A percentile compares a stretch with the other conserved stretches of the same genome.
Evolutionary conservation across 2,888 invertebrate species (phyloP).

Genomic region (Coelopa pilipes): DNA sequence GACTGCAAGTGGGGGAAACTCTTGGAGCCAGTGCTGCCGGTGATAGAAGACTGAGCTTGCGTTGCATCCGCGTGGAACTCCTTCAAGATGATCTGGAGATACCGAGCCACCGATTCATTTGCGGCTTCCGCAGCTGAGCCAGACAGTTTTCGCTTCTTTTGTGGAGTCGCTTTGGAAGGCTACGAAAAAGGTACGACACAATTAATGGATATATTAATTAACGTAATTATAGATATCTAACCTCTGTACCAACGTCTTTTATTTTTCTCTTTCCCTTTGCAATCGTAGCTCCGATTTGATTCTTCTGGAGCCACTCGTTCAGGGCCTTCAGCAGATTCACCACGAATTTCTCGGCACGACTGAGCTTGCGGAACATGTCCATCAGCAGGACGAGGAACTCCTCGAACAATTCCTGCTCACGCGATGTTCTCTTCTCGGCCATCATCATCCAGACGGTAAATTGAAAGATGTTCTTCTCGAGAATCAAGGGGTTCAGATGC

Average conservation of each 20-base stretch:
- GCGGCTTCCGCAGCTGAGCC: not conserved
- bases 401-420: conserved; percentile 52
- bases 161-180: not conserved
- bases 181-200: not conserved
- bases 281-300: conserved; percentile 37
- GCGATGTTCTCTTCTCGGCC: conserved; percentile 47
- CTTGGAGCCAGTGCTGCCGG: not conserved
- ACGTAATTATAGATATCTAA: not conserved
- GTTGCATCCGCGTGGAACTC: conserved; percentile 43
- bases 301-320: conserved; percentile 51
- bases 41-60: not conserved
- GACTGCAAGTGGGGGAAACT: conserved; percentile 49
- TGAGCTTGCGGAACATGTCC: conserved; percentile 63
- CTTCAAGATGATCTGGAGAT: conserved; percentile 48
- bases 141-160: conserved; percentile 16
- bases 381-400: conserved; percentile 58
- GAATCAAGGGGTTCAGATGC: conserved; percentile 60
- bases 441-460: conserved; percentile 58
- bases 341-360: conserved; percentile 61
- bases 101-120: conserved; percentile 29
- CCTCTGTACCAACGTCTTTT: not conserved
- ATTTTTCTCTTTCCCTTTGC: not conserved
- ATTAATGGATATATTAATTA: not conserved
- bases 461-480: conserved; percentile 59
- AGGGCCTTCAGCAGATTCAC: conserved; percentile 57